phyloP scores from a whole-genome alignment of 2,113 vertebrate species.

The Corythoichthys haematopterus region DNA sequence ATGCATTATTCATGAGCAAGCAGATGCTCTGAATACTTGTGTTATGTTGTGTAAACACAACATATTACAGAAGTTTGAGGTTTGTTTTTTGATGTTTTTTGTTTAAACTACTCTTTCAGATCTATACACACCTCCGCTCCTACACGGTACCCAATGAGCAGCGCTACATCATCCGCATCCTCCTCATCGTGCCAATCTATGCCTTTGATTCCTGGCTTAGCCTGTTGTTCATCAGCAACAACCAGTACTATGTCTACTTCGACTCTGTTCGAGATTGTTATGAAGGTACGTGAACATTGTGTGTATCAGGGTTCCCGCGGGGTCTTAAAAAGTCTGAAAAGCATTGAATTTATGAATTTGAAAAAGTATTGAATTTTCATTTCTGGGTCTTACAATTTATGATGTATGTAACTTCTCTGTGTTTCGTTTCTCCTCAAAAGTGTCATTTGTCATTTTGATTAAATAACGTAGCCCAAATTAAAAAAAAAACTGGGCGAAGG shows the following conservation, averaged over 20 bases:
- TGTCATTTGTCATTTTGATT: too few species aligned
- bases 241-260: conserved; percentile 90
- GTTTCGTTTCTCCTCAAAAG: too few species aligned
- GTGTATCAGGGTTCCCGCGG: background rate
- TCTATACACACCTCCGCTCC: conserved; percentile 85
- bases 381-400: too few species aligned
- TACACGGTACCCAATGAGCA: conserved; percentile 90
- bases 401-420: too few species aligned
- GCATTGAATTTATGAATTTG: too few species aligned
- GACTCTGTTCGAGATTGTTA: conserved; percentile 92
- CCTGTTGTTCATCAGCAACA: conserved; percentile 87
- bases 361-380: too few species aligned
- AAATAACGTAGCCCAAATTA: too few species aligned
- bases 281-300: conserved; percentile 76
- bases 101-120: conserved; percentile 66
- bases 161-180: conserved; percentile 93
- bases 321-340: too few species aligned
- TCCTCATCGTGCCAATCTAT: conserved; percentile 90
- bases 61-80: background rate
- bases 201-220: conserved; percentile 96
- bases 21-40: background rate
- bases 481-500: too few species aligned
- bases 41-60: background rate
- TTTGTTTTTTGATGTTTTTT: conserved; percentile 2
- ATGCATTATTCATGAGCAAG: background rate